Evolutionary conservation across 2,888 invertebrate species (phyloP).

Genomic region (Lasioglossum morio): DNA sequence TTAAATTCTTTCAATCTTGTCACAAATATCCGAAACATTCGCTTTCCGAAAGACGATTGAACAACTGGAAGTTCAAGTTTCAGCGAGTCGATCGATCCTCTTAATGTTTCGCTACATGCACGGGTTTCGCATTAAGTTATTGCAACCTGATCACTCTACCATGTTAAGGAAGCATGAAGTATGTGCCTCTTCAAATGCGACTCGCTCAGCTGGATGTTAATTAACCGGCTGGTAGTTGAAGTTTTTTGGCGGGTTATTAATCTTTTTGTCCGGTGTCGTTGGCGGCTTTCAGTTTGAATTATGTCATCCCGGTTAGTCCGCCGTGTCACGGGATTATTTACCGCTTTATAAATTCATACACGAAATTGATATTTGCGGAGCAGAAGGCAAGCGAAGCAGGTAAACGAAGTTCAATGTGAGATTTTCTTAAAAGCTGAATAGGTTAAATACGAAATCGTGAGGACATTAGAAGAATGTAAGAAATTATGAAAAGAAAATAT

Average conservation of each 20-base stretch:
- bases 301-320: neutral
- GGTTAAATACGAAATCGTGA: too few species aligned
- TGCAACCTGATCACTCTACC: slow-evolving; percentile 1
- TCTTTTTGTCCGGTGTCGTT: neutral
- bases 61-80: neutral
- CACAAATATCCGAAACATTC: neutral
- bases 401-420: neutral
- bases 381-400: neutral
- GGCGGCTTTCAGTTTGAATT: neutral
- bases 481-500: too few species aligned
- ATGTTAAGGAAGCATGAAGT: neutral
- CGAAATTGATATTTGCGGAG: slow-evolving; percentile 2
- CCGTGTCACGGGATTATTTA: neutral
- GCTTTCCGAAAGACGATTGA: neutral
- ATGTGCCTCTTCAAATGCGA: neutral
- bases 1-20: too few species aligned
- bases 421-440: neutral
- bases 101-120: neutral
- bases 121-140: slow-evolving; percentile 18
- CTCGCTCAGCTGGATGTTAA: neutral
- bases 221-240: neutral
- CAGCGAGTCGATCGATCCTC: neutral
- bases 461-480: neutral
- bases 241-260: neutral
- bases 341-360: neutral